Base-by-base conservation (phyloP, 2,113 vertebrate genomes). In the Sinocyclocheilus anshuiensis region DNA sequence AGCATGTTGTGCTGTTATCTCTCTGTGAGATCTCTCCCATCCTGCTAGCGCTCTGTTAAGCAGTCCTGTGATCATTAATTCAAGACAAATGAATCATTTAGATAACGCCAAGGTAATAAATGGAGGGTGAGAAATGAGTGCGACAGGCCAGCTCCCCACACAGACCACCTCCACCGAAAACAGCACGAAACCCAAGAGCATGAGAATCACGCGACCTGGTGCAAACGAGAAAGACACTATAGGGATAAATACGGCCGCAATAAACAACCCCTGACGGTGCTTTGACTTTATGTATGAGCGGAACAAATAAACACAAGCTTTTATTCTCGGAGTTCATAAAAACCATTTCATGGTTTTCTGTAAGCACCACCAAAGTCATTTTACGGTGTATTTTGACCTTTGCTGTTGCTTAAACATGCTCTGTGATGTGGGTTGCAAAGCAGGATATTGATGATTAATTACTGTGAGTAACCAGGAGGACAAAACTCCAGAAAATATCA, bases 11-110 rank as follows among this genome's bases (percentile, higher is more conserved):
- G 39, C 39, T 48, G 42, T 48, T 45, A 69, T 80, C 50, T 53
- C 50, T 16, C 50, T 16, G 50, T 53, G 50, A 53, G 50, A 53
- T 53, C 4, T 53, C 50, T 5, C 50, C 50, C 50, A 59, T 9
- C 33, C 48, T 29, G 55, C 42, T 18, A 81, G 57, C 53, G 11
- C 59, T 84, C 83, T 76, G 29, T 87, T 87, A 45, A 55, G 48
- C 61, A 80, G 63, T 55, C 6, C 42, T 63, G 77, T 59, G 71
- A 84, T 86, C 77, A 55, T 85, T 84, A 59, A 88, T 84, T 84
- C 45, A 11, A 67, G 59, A 29, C 82, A 81, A 86, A 84, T 86
- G 45, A 89, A 89, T 84, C 84, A 84, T 86, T 88, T 88, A 84
- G 57, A 81, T 77, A 89, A 79, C 29, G 45, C 80, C 48, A 77